Conservation (phyloP, 2,797 vertebrate genomes). For the Sebastes diaconus region DNA sequence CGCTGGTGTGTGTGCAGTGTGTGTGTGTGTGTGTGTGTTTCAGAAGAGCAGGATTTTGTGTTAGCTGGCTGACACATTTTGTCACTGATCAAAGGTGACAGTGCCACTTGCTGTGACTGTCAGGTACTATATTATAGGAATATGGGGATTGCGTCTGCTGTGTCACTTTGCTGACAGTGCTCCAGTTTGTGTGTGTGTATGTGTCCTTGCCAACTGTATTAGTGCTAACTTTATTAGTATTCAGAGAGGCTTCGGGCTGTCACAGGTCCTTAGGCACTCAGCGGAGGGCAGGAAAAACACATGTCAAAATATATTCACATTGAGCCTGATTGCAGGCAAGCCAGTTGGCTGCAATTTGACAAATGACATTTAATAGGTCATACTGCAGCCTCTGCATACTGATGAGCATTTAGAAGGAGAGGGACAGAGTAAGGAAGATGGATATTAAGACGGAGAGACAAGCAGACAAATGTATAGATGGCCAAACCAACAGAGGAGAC, state of each 20-base stretch:
- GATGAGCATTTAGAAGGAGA: constrained; percentile 57
- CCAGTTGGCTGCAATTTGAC: constrained; percentile 81
- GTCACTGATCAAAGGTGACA: constrained; percentile 62
- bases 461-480: constrained; percentile 45
- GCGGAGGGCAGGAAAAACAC: constrained; percentile 80
- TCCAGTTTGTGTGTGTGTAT: background rate
- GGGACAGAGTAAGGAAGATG: constrained; percentile 32
- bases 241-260: constrained; percentile 74
- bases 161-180: constrained; percentile 67
- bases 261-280: constrained; percentile 78
- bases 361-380: constrained; percentile 85
- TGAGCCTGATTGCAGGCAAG: constrained; percentile 74
- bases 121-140: constrained; percentile 74
- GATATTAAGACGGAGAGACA: constrained; percentile 50
- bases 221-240: constrained; percentile 79
- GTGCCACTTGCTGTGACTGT: constrained; percentile 74
- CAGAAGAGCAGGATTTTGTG: constrained; percentile 16
- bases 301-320: constrained; percentile 84
- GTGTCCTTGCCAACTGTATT: constrained; percentile 59
- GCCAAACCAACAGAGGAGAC: constrained; percentile 28
- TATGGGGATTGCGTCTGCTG: constrained; percentile 64
- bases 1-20: background rate
- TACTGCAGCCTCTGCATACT: constrained; percentile 68
- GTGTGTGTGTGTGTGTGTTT: constrained; percentile 5
- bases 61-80: constrained; percentile 43